A percentile compares a stretch with the other conserved stretches of the same genome.
Evolutionary conservation across 2,797 vertebrate species (phyloP).

Genomic region (Phalloptychus januarius): DNA sequence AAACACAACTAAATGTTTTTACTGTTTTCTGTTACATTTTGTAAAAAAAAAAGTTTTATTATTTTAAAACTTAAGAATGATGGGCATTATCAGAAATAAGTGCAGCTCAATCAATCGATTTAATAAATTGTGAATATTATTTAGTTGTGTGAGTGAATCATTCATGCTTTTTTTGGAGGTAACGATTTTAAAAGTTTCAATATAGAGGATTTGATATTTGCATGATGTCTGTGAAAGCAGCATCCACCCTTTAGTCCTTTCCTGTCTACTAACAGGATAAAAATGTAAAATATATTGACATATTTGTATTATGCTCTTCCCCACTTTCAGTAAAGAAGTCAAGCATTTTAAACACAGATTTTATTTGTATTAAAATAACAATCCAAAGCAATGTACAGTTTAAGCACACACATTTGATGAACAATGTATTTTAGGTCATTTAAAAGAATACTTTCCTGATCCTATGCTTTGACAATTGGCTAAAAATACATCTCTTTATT

Average conservation of each 20-base stretch:
- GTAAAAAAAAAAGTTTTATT: background rate
- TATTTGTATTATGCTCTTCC: background rate
- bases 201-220: conserved; percentile 10
- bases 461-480: conserved; percentile 30
- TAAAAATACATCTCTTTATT: conserved; percentile 27
- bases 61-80: no score
- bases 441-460: conserved; percentile 35
- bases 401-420: conserved; percentile 54
- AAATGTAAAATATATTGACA: conserved; percentile 3
- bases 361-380: conserved; percentile 59
- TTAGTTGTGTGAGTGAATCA: background rate
- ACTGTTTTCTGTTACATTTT: background rate
- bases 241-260: conserved; percentile 18
- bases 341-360: conserved; percentile 34
- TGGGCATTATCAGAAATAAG: background rate
- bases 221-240: conserved; percentile 54
- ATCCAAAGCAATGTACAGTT: conserved; percentile 67
- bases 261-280: background rate
- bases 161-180: background rate
- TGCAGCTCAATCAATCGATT: background rate
- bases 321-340: background rate
- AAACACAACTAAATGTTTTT: background rate
- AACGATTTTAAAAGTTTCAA: background rate
- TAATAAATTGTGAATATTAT: background rate
- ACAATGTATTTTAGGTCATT: conserved; percentile 30